These are phyloP conservation scores for Gila robusta DNA, from an alignment of 2,797 vertebrate species.

Conservation along the genomic window DNA sequence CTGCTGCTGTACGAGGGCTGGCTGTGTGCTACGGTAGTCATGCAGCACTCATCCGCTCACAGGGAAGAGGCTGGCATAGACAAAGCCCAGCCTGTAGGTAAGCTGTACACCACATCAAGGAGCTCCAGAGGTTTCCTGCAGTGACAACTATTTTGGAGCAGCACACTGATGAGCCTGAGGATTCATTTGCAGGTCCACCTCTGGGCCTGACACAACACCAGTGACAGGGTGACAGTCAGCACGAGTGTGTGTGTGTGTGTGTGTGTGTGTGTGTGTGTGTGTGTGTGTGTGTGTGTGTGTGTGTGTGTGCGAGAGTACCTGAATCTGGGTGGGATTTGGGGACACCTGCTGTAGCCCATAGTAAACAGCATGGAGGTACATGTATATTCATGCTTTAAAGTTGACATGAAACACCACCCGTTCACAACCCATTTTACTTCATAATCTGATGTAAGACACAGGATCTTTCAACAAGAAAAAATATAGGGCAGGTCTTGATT, in stretches of 20 bases:
- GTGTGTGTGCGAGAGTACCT: conserved; percentile 1
- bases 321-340: conserved; percentile 32
- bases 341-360: conserved; percentile 45
- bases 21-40: conserved; percentile 45
- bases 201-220: conserved; percentile 31
- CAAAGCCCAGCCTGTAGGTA: conserved; percentile 42
- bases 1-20: conserved; percentile 53
- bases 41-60: conserved; percentile 47
- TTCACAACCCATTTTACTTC: conserved; percentile 1
- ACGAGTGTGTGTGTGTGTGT: neutral
- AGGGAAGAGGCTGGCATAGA: conserved; percentile 50
- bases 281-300: conserved; percentile 14
- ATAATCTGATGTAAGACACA: neutral
- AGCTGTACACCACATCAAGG: conserved; percentile 34
- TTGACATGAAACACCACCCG: neutral
- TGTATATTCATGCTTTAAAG: conserved; percentile 43
- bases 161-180: conserved; percentile 23
- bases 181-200: conserved; percentile 30
- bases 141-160: conserved; percentile 40
- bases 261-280: conserved; percentile 18
- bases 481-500: conserved; percentile 8
- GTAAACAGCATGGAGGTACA: conserved; percentile 31
- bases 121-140: conserved; percentile 37
- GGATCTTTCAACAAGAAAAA: neutral
- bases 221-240: conserved; percentile 34